These are phyloP conservation scores for Etheostoma cragini DNA, from an alignment of 2,113 vertebrate genomes.

Conservation along the genomic window DNA sequence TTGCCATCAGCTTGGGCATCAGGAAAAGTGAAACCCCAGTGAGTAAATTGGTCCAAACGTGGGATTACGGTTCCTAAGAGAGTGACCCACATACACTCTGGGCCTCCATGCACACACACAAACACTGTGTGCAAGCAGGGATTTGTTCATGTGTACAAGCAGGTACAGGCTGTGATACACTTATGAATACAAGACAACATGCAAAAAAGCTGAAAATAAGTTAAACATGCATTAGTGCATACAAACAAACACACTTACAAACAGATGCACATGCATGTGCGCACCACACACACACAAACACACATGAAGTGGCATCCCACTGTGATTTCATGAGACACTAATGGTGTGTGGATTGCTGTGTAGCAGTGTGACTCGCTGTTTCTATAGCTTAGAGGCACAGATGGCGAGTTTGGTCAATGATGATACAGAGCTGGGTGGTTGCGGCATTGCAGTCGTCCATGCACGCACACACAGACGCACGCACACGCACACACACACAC, in stretches of 20 bases:
- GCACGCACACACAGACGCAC: conserved; percentile 9
- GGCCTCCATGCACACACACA: conserved; percentile 23
- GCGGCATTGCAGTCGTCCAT: conserved; percentile 54
- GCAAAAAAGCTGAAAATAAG: not conserved
- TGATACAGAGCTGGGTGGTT: conserved; percentile 62
- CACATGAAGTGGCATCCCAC: conserved; percentile 10
- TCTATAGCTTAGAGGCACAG: conserved; percentile 70
- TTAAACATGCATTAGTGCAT: conserved; percentile 13
- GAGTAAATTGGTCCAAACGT: conserved; percentile 73
- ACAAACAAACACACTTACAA: not conserved
- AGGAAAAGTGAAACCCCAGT: conserved; percentile 78
- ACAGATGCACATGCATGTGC: not conserved
- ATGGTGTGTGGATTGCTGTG: conserved; percentile 37
- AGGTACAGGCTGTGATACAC: conserved; percentile 37
- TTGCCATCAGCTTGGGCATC: conserved; percentile 85
- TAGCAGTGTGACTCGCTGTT: conserved; percentile 48
- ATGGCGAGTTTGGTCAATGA: conserved; percentile 70
- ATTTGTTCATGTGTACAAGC: not conserved
- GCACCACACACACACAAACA: not conserved
- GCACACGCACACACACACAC: not conserved
- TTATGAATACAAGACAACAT: conserved; percentile 6
- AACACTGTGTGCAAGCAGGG: not conserved
- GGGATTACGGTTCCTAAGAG: conserved; percentile 70
- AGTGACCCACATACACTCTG: conserved; percentile 67
- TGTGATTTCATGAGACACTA: conserved; percentile 28